These are phyloP conservation scores for Papilio elwesi DNA, from an alignment of 2,888 invertebrate species.

Conservation along the genomic window DNA sequence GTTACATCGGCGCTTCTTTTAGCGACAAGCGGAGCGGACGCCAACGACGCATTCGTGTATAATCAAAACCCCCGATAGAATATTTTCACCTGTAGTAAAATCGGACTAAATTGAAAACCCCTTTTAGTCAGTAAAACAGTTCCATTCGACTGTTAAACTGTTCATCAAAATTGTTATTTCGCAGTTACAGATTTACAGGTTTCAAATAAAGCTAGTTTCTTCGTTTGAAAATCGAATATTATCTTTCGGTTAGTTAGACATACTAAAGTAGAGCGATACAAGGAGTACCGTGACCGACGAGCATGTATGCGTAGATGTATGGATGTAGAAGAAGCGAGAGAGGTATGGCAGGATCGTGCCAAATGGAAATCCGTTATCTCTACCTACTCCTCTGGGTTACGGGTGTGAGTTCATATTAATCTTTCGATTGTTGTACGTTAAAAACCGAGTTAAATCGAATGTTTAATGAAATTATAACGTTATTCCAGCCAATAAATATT, in stretches of 20 bases:
- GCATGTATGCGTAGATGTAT: too few relatives aligned
- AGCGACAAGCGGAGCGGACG: conserved; percentile 40
- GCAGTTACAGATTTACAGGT: conserved; percentile 48
- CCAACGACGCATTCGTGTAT: conserved; percentile 40
- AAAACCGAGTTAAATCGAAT: conserved; percentile 30
- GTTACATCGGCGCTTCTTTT: conserved; percentile 43
- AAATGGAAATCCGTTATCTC: too few relatives aligned
- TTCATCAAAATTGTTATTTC: conserved; percentile 58
- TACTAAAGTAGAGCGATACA: too few relatives aligned
- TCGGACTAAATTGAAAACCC: conserved; percentile 49
- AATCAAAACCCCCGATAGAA: conserved; percentile 53
- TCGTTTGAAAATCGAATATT: conserved; percentile 44
- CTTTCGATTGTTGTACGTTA: conserved; percentile 22
- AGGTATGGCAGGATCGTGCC: too few relatives aligned
- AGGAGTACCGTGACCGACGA: too few relatives aligned
- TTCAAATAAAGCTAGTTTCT: conserved; percentile 46
- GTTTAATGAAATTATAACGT: conserved; percentile 34
- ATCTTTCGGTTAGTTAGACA: conserved; percentile 26
- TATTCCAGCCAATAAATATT: conserved; percentile 25
- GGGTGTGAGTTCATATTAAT: too few relatives aligned
- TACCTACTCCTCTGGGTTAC: too few relatives aligned
- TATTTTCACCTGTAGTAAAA: conserved; percentile 55
- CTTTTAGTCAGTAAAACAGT: conserved; percentile 52
- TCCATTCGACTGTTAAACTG: conserved; percentile 54
- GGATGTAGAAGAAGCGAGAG: too few relatives aligned